Evolutionary conservation across 1,140 invertebrate genomes (phyloP).

Genomic region (Wasmannia auropunctata): DNA sequence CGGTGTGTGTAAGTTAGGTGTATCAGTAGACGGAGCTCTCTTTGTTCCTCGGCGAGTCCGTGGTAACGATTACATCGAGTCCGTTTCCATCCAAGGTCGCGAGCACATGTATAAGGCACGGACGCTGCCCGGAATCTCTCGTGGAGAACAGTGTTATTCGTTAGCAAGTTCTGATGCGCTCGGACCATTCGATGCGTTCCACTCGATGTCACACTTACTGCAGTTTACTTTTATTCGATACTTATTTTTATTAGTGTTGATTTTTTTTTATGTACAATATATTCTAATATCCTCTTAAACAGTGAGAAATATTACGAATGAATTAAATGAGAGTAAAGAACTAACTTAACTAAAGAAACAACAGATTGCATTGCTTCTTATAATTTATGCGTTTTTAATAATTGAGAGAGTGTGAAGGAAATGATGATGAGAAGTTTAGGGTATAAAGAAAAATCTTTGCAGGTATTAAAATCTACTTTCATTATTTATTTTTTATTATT

Average conservation of each 20-base stretch:
- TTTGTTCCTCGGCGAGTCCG: slow-evolving; percentile 60
- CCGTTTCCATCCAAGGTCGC: slow-evolving; percentile 56
- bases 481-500: not conserved
- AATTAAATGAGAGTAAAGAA: not conserved
- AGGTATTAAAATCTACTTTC: not conserved
- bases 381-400: not conserved
- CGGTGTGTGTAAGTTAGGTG: slow-evolving; percentile 27
- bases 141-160: not conserved
- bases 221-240: not conserved
- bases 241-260: not conserved
- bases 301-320: not conserved
- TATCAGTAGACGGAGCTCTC: slow-evolving; percentile 63
- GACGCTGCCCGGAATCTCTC: slow-evolving; percentile 13
- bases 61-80: slow-evolving; percentile 66
- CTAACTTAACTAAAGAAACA: not conserved
- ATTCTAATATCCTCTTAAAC: too few species aligned
- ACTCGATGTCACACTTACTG: not conserved
- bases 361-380: not conserved
- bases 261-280: too few species aligned
- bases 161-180: not conserved
- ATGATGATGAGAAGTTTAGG: not conserved
- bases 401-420: not conserved
- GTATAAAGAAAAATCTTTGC: not conserved
- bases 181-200: not conserved
- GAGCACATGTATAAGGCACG: slow-evolving; percentile 22